These are phyloP conservation scores for Brachynemurus nebulosus DNA, from an alignment of 2,888 invertebrate species.

Conservation along the genomic window DNA sequence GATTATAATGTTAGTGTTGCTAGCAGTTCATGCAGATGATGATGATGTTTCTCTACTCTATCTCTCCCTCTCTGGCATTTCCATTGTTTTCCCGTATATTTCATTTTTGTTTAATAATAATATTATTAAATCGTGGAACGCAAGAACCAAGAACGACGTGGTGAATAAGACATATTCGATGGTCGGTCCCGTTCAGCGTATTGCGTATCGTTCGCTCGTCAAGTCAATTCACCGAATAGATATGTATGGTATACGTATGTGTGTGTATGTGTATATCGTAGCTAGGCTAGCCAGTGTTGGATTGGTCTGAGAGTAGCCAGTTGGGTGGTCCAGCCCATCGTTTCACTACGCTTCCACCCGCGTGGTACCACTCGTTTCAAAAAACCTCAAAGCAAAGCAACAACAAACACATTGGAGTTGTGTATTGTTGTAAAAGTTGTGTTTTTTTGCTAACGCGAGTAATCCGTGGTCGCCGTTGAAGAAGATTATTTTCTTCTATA, in stretches of 20 bases:
- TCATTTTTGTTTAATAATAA: too few relatives aligned
- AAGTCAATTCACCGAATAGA: too few relatives aligned
- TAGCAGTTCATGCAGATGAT: background rate
- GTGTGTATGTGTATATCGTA: background rate
- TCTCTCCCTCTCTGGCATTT: background rate
- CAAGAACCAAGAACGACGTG: slow-evolving; percentile 14
- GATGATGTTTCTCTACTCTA: background rate
- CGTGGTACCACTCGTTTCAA: too few relatives aligned
- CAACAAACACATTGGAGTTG: too few relatives aligned
- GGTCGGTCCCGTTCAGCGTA: too few relatives aligned
- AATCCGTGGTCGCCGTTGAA: too few relatives aligned
- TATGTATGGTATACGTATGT: background rate
- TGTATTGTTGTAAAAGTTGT: too few relatives aligned
- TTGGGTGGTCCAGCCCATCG: slow-evolving; percentile 29
- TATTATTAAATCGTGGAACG: too few relatives aligned
- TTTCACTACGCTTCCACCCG: background rate
- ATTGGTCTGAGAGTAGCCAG: slow-evolving; percentile 32
- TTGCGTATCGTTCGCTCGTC: too few relatives aligned
- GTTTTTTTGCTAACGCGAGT: too few relatives aligned
- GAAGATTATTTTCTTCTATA: too few relatives aligned
- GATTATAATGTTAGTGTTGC: background rate
- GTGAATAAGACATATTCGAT: slow-evolving; percentile 33
- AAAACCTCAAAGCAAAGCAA: too few relatives aligned
- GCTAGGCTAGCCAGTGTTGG: slow-evolving; percentile 24
- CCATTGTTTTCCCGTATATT: background rate